Evolutionary conservation across 1,140 invertebrate species (phyloP).

Genomic region (Tetramorium simillimum): DNA sequence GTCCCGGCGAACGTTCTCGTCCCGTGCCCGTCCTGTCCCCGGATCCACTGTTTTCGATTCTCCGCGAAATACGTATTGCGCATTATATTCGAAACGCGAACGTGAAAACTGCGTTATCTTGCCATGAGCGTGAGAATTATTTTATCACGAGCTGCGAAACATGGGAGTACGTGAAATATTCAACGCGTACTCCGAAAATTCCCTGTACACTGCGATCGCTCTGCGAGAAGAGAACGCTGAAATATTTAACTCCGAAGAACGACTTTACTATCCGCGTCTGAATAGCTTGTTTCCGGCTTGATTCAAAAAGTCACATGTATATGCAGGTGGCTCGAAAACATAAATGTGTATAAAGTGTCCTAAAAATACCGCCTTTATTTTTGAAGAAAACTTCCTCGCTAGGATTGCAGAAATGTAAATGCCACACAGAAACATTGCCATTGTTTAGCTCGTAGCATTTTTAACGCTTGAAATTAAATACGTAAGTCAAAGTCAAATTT

Average conservation of each 20-base stretch:
- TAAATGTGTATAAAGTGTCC: neutral
- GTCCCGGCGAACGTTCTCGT: slow-evolving; percentile 18
- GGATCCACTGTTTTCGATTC: slow-evolving; percentile 35
- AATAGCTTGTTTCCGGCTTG: slow-evolving; percentile 28
- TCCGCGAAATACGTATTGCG: neutral
- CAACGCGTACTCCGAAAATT: slow-evolving; percentile 41
- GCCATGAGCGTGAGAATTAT: slow-evolving; percentile 31
- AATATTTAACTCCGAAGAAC: slow-evolving; percentile 27
- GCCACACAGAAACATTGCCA: neutral
- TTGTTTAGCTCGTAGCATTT: neutral
- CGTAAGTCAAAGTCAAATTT: neutral
- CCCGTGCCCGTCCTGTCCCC: neutral
- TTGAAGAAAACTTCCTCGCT: neutral
- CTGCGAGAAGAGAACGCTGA: neutral
- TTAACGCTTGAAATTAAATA: neutral
- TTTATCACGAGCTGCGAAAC: slow-evolving; percentile 15
- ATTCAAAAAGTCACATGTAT: slow-evolving; percentile 38
- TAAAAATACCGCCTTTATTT: neutral
- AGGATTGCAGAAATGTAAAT: neutral
- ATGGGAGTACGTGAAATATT: neutral
- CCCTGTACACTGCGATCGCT: neutral
- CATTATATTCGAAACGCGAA: slow-evolving; percentile 19
- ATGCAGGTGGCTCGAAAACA: neutral
- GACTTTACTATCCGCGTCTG: slow-evolving; percentile 1
- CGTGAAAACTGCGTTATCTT: slow-evolving; percentile 24